A percentile compares a stretch with the other conserved stretches of the same genome.
Evolutionary conservation across 2,113 vertebrate species (phyloP).

Genomic region (Egretta garzetta): DNA sequence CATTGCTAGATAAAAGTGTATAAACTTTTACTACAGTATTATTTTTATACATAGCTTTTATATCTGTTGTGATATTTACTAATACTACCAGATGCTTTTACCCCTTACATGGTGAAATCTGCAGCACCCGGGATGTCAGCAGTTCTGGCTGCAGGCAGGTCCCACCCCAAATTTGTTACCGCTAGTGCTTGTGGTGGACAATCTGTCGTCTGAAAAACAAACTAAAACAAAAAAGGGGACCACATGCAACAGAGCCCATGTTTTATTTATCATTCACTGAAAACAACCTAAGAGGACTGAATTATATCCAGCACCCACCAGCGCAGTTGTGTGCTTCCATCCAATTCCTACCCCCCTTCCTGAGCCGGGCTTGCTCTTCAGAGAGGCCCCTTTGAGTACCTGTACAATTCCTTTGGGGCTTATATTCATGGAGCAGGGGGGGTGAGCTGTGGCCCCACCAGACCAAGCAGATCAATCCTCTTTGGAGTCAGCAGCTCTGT

Average conservation of each 20-base stretch:
- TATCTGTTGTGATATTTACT: neutral
- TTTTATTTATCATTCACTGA: neutral
- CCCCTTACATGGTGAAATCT: neutral
- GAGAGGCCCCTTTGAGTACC: neutral
- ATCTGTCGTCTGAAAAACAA: neutral
- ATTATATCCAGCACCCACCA: neutral
- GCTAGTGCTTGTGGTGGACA: neutral
- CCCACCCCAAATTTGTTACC: neutral
- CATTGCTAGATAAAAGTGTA: neutral
- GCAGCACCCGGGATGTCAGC: neutral
- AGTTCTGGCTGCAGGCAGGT: neutral
- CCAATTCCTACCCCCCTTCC: neutral
- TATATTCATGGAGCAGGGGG: fast-evolving
- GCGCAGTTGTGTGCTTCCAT: neutral
- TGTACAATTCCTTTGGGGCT: neutral
- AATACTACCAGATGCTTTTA: neutral
- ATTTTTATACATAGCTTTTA: neutral
- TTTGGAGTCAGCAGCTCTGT: neutral
- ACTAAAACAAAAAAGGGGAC: neutral
- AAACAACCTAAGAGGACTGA: neutral
- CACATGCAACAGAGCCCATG: neutral
- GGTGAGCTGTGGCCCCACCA: neutral
- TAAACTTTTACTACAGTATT: neutral
- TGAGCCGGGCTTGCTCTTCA: neutral
- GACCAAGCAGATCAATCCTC: neutral